phyloP scores from a whole-genome alignment of 2,797 vertebrate species.

The Hippoglossus hippoglossus region DNA sequence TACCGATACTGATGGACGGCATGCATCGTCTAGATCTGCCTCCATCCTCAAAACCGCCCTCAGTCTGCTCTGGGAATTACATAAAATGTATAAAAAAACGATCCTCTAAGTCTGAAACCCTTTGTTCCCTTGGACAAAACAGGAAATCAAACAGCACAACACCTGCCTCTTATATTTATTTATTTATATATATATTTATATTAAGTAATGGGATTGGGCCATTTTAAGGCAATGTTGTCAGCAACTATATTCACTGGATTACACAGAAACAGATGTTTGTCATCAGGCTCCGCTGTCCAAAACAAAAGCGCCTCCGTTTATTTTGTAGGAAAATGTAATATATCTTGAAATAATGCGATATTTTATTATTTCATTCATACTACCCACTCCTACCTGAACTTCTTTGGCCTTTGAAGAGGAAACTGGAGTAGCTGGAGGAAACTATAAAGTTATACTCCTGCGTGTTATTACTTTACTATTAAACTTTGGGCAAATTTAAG shows the following conservation, averaged over 20 bases:
- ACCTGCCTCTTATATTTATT: constrained; percentile 17
- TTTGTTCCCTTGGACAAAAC: constrained; percentile 3
- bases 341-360: background rate
- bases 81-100: constrained; percentile 12
- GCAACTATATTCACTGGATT: background rate
- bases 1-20: constrained; percentile 35
- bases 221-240: background rate
- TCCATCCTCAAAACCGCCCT: constrained; percentile 12
- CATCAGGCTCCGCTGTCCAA: background rate
- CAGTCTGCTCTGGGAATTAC: constrained; percentile 2
- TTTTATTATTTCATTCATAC: background rate
- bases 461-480: background rate
- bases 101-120: constrained; percentile 7
- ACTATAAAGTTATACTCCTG: background rate
- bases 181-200: too few species aligned
- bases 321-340: background rate
- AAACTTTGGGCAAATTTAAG: background rate
- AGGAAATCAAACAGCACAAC: background rate
- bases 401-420: background rate
- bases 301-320: background rate
- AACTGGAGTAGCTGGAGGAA: background rate
- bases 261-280: background rate
- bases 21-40: constrained; percentile 28
- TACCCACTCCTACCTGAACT: background rate
- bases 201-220: background rate